Evolutionary conservation across 2,113 vertebrate genomes (phyloP), one percentile per base, ranked within the genome.

Genomic region (Tauraco erythrolophus): DNA sequence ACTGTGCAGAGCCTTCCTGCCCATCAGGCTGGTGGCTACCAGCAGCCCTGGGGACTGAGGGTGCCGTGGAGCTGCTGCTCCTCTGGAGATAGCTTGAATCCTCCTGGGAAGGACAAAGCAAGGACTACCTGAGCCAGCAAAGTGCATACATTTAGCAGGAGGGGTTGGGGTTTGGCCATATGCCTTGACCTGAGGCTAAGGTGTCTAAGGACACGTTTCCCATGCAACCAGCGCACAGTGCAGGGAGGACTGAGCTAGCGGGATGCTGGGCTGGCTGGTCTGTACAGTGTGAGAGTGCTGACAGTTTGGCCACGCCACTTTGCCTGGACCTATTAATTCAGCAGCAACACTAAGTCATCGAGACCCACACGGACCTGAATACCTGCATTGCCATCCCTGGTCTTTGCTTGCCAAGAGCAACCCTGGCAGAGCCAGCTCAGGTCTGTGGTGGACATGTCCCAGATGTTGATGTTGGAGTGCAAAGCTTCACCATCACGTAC

Each of bases 241-340:
- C 62, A 45, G 69, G 51, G 41, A 61, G 18, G 41, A 18, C 50
- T 57, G 71, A 72, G 53, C 45, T 54, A 54, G 45, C 7, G 1
- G 5, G 9, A 27, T 28, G n/a, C 70, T 70, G 22, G 30, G 21
- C 51, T 58, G 18, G 21, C 69, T 41, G 24, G 28, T 51, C 50
- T 0, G 0, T 64, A 33, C 18, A 45, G 48, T 41, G 27, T 1
- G 1, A 43, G 11, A 14, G 27, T 51, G 64, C 70, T 60, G 70
- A 48, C 51, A 31, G 9, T 54, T 54, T 37, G 78, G 51, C 64
- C 7, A 7, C 33, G n/a, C 10, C 35, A 13, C 8, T n/a, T 90
- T 70, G 30, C 33, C 27, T 70, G 43, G 35, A 10, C 23, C 74
- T 74, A 10, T 66, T 72, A 65, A 79, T 56, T 84, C 45, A 39